Evolutionary conservation across 2,888 invertebrate genomes (phyloP).

Genomic region (Cartodere bifasciata): DNA sequence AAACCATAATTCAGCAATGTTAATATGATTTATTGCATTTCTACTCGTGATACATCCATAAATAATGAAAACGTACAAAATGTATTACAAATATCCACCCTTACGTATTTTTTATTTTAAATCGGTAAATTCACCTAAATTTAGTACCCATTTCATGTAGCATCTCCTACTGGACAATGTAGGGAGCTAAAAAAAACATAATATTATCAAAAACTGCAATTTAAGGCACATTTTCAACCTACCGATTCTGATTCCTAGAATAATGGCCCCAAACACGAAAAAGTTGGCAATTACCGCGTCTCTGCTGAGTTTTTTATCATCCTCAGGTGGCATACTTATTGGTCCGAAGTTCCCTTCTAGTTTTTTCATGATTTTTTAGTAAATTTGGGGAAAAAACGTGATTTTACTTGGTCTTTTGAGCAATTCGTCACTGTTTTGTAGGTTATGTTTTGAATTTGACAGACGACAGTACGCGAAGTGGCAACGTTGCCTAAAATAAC

Average conservation of each 20-base stretch:
- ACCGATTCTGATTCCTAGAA: constrained; percentile 23
- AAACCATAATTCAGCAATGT: not conserved
- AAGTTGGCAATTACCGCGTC: constrained; percentile 23
- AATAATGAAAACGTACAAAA: constrained; percentile 6
- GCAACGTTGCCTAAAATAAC: too few relatives aligned
- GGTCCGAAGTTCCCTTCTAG: too few relatives aligned
- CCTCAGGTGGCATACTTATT: too few relatives aligned
- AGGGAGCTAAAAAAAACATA: constrained; percentile 11
- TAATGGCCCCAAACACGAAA: constrained; percentile 19
- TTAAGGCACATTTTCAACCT: constrained; percentile 10
- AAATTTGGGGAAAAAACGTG: too few relatives aligned
- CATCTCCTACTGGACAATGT: too few relatives aligned
- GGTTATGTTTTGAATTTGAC: too few relatives aligned
- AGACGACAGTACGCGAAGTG: too few relatives aligned
- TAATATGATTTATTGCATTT: not conserved
- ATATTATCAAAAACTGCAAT: not conserved
- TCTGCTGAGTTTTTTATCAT: constrained; percentile 20
- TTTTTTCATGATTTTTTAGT: too few relatives aligned
- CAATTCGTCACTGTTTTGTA: too few relatives aligned
- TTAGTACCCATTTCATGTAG: too few relatives aligned
- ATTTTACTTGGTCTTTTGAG: too few relatives aligned
- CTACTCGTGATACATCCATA: constrained; percentile 1
- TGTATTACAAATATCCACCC: constrained; percentile 2
- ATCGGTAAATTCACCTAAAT: constrained; percentile 4
- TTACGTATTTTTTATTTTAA: not conserved